Percentiles rank a stretch among this genome's conserved stretches.
These are phyloP conservation scores for Sorex fumeus DNA, from an alignment of 2,113 vertebrate genomes.

Conservation along the genomic window DNA sequence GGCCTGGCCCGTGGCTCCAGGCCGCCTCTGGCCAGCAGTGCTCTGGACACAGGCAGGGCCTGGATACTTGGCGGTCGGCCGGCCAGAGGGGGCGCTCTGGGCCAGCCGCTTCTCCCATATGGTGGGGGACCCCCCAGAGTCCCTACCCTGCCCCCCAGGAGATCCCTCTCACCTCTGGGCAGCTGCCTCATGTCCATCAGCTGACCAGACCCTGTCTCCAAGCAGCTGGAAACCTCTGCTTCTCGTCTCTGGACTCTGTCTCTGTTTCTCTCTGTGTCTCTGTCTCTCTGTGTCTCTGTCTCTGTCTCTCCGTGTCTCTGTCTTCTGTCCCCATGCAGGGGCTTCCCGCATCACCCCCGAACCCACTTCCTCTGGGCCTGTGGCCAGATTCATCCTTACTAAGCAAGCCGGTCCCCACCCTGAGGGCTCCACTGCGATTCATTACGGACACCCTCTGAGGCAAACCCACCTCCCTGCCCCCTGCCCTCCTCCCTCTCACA, in stretches of 20 bases:
- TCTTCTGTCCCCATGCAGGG: too few species aligned
- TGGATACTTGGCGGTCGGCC: not conserved
- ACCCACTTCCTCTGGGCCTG: not conserved
- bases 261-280: too few species aligned
- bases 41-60: not conserved
- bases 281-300: too few species aligned
- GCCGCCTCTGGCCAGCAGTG: not conserved
- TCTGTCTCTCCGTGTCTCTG: too few species aligned
- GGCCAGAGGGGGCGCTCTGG: not conserved
- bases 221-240: not conserved
- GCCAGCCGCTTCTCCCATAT: not conserved
- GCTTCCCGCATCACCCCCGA: not conserved
- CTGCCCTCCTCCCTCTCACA: too few species aligned
- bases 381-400: not conserved
- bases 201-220: not conserved
- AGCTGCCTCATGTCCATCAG: not conserved
- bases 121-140: not conserved
- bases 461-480: too few species aligned
- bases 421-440: not conserved
- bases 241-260: too few species aligned
- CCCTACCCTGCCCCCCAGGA: not conserved
- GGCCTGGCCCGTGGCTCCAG: not conserved
- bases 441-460: too few species aligned
- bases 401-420: not conserved
- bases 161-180: accelerated